Conservation (phyloP, 2,113 vertebrate genomes). For the Pteronura brasiliensis region DNA sequence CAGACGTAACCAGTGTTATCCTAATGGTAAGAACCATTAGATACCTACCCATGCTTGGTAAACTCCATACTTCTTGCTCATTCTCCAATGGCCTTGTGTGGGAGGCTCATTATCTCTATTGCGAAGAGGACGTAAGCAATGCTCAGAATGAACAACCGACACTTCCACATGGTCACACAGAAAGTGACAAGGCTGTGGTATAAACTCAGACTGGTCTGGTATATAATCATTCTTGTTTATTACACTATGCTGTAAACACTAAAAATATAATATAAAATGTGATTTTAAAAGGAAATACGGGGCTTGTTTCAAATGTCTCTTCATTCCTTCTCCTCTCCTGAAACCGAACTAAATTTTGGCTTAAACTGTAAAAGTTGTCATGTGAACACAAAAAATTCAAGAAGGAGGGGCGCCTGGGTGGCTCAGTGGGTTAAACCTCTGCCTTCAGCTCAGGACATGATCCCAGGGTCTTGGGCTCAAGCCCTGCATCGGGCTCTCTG, state of each 20-base stretch:
- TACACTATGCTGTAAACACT: neutral
- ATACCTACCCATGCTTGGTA: neutral
- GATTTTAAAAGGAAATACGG: neutral
- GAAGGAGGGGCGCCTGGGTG: neutral
- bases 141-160: neutral
- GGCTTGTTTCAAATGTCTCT: neutral
- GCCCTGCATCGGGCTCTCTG: too few species aligned
- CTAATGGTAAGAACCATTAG: neutral
- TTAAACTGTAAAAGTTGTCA: neutral
- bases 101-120: neutral
- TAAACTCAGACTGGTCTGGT: neutral
- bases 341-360: neutral
- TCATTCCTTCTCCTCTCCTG: neutral
- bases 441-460: too few species aligned
- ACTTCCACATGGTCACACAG: neutral
- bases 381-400: neutral
- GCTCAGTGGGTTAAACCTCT: too few species aligned
- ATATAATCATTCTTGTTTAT: neutral
- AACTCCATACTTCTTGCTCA: neutral
- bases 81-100: neutral
- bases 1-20: neutral
- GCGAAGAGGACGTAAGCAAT: neutral
- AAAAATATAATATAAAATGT: neutral
- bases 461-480: too few species aligned
- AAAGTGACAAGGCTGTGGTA: neutral